phyloP scores from a whole-genome alignment of 2,797 vertebrate genomes.

The Pangasius larnaudii region DNA sequence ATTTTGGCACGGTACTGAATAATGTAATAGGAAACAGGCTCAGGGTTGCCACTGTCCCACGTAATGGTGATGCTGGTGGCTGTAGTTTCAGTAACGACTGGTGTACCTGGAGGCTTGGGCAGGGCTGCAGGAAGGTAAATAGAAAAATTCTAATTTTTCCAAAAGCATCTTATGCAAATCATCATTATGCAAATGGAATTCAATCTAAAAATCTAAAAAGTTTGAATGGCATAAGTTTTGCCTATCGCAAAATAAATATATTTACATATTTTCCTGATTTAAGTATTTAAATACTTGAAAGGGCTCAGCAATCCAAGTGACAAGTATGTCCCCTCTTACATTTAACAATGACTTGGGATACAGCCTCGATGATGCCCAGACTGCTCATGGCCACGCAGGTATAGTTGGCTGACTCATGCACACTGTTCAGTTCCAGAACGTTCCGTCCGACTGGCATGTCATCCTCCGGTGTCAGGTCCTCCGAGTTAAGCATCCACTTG shows the following conservation, averaged over 20 bases:
- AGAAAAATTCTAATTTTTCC: background rate
- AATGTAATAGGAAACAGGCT: slow-evolving; percentile 94
- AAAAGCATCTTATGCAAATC: background rate
- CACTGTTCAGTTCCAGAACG: slow-evolving; percentile 92
- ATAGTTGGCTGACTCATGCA: slow-evolving; percentile 98
- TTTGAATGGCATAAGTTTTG: background rate
- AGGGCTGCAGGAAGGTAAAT: slow-evolving; percentile 78
- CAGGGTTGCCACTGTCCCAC: slow-evolving; percentile 98
- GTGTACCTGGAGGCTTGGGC: slow-evolving; percentile 94
- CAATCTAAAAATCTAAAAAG: background rate
- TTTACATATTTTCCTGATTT: background rate
- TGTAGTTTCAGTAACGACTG: slow-evolving; percentile 94
- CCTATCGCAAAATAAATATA: background rate
- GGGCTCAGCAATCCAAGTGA: background rate
- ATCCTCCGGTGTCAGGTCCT: slow-evolving; percentile 97
- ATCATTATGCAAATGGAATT: background rate
- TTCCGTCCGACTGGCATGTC: slow-evolving; percentile 99
- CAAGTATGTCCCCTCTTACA: slow-evolving; percentile 78
- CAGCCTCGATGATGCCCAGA: slow-evolving; percentile 95
- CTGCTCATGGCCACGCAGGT: slow-evolving; percentile 99
- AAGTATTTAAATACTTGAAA: background rate
- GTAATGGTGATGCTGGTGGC: slow-evolving; percentile 98
- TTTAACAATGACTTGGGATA: slow-evolving; percentile 98
- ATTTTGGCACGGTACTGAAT: slow-evolving; percentile 96
- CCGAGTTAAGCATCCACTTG: slow-evolving; percentile 98